Conservation (phyloP, 35 echinoderm and acorn worm genomes). For the Apostichopus californicus region DNA sequence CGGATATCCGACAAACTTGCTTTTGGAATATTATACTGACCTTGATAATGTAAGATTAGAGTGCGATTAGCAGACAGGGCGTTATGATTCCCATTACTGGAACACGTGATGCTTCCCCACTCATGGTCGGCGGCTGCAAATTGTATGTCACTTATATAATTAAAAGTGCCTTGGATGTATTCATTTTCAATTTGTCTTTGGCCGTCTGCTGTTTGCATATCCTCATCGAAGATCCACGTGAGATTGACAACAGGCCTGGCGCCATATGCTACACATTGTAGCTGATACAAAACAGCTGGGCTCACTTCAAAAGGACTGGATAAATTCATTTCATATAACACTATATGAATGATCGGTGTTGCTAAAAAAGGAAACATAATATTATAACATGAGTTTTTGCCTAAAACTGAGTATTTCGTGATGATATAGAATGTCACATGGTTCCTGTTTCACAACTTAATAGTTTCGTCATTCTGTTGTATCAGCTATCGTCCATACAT, state of each 20-base stretch:
- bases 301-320: background rate
- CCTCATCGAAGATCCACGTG: background rate
- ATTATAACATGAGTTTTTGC: background rate
- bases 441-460: too few species aligned
- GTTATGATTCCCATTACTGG: background rate
- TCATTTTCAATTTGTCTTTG: background rate
- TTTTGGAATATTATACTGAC: background rate
- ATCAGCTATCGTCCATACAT: too few species aligned
- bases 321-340: background rate
- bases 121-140: too few species aligned
- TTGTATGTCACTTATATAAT: background rate
- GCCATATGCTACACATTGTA: constrained; percentile 17
- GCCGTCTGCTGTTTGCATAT: too few species aligned
- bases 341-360: background rate
- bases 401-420: background rate
- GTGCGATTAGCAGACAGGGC: background rate
- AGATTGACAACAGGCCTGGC: constrained; percentile 1
- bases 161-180: background rate
- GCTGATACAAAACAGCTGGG: background rate
- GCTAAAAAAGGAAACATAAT: background rate
- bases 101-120: background rate
- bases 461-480: too few species aligned
- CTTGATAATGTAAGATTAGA: background rate
- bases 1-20: background rate
- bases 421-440: background rate